These are phyloP conservation scores for Heteromyza rotundicornis DNA, from an alignment of 2,888 invertebrate species.

Conservation along the genomic window DNA sequence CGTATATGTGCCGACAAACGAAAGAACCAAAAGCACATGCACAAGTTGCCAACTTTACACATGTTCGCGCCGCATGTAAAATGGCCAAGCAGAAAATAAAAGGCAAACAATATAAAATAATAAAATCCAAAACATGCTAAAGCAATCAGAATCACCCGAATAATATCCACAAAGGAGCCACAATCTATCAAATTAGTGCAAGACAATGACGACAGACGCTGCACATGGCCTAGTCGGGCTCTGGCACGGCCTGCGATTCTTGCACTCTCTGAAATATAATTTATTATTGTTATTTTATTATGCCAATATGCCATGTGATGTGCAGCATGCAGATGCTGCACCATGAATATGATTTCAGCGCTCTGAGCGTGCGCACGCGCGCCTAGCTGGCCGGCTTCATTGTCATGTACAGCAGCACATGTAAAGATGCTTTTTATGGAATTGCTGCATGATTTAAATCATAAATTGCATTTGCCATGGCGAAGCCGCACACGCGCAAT, in stretches of 20 bases:
- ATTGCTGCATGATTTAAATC: constrained; percentile 38
- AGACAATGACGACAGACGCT: constrained; percentile 26
- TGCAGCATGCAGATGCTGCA: neutral
- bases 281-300: constrained; percentile 4
- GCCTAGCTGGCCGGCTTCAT: neutral
- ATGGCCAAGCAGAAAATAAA: neutral
- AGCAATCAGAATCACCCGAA: neutral
- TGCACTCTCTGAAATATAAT: neutral
- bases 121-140: constrained; percentile 3
- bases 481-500: constrained; percentile 3
- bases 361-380: neutral
- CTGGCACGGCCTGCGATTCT: neutral
- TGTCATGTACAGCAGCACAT: neutral
- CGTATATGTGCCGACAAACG: too few relatives aligned
- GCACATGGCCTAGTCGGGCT: neutral
- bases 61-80: too few relatives aligned
- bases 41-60: too few relatives aligned
- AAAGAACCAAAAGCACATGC: too few relatives aligned
- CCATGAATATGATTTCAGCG: too few relatives aligned
- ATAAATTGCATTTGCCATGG: constrained; percentile 33
- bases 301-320: too few relatives aligned
- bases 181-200: constrained; percentile 33
- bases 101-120: neutral
- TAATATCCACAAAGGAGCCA: constrained; percentile 19
- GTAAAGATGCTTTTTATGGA: constrained; percentile 17